These are phyloP conservation scores for Callithrix jacchus DNA, from an alignment of 2,113 vertebrate genomes.

Conservation along the genomic window DNA sequence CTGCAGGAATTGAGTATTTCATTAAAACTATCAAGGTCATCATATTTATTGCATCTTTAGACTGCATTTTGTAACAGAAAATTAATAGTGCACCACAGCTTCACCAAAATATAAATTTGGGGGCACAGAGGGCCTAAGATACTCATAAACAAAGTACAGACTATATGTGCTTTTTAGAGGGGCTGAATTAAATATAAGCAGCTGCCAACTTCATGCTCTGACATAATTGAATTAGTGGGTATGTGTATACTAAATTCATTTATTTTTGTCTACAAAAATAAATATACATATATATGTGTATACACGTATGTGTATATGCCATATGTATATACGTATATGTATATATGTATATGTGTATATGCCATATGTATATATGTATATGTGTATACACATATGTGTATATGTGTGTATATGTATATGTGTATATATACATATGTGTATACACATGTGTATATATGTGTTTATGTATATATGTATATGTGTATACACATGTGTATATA, in stretches of 20 bases:
- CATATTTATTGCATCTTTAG: constrained; percentile 84
- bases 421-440: too few relatives aligned
- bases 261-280: constrained; percentile 95
- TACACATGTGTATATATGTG: too few relatives aligned
- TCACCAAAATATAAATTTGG: constrained; percentile 79
- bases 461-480: too few relatives aligned
- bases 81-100: constrained; percentile 76
- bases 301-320: too few relatives aligned
- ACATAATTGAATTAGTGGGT: constrained; percentile 84
- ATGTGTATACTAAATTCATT: constrained; percentile 87
- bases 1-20: constrained; percentile 80
- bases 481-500: too few relatives aligned
- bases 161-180: constrained; percentile 78
- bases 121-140: constrained; percentile 49
- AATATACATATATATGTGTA: too few relatives aligned
- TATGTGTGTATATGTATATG: too few relatives aligned
- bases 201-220: constrained; percentile 86
- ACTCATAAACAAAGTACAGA: constrained; percentile 80
- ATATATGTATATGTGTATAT: too few relatives aligned
- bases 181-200: constrained; percentile 77
- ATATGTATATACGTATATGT: too few relatives aligned
- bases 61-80: constrained; percentile 82
- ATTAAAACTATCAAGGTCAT: constrained; percentile 80
- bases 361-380: too few relatives aligned
- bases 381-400: too few relatives aligned